Base-by-base conservation (phyloP, 2,888 invertebrate species). In the Drosophila pegasa region DNA sequence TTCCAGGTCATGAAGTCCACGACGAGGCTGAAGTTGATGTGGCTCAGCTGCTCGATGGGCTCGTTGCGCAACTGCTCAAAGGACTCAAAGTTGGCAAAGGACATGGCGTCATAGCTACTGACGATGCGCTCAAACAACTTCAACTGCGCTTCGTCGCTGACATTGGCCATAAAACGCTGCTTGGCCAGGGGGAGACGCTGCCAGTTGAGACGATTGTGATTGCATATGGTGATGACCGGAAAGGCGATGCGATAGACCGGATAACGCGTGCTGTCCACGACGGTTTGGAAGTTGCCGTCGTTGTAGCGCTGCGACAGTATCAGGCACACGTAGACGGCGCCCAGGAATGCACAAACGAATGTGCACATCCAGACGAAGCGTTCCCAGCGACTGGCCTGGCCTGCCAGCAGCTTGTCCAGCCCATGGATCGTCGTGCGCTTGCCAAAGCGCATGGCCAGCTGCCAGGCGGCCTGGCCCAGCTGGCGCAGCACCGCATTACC, bases 151-250 rank as follows among this genome's bases (percentile, higher is more conserved):
- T 71, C 43, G 35, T 89, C 87, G 10, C 75, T 69, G 14, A 62
- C 74, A 47, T 83, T 83, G 0, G 90, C 87, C 50, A 92, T 57
- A 56, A 91, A 92, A 1, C 59, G 74, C 0, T 68, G 40, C 56
- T 90, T 87, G 3, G 92, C 92, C 35, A 77, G 71, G 1, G 74
- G 69, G 20, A 92, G 33, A 9, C 91, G 90, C 4, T 81, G 62
- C 92, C 92, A 92, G 69, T 92, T 92, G 9, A 92, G 81, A 2
- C 90, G 91, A 76, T 92, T 91, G 12, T 62, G 61, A 76, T 92
- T 92, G 63, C 92, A 92, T 37, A 92, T 88, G 16, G 91, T 90
- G 3, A 92, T 72, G 12, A 90, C 91, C 14, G 92, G 92, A 75
- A 89, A 92, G 4, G 85, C 56, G 10, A 92, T 91, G 18, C 89